A percentile compares a stretch with the other conserved stretches of the same genome.
These are phyloP conservation scores for Anoplopoma fimbria DNA, from an alignment of 2,113 vertebrate genomes.

Conservation along the genomic window DNA sequence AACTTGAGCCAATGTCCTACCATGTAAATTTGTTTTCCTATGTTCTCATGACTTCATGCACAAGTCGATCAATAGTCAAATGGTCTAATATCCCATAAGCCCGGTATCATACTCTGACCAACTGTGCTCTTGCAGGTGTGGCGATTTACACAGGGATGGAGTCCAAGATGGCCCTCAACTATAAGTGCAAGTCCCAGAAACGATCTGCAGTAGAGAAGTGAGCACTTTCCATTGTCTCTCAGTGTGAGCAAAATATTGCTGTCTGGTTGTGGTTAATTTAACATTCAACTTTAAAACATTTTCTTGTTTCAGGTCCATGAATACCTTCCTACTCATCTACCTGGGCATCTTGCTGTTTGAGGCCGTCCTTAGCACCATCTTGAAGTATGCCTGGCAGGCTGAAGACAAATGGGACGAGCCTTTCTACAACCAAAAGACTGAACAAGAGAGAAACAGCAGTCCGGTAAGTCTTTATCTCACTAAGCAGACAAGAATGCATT, in stretches of 20 bases:
- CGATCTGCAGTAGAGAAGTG: constrained; percentile 99
- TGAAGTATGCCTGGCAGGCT: constrained; percentile 96
- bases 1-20: neutral
- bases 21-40: neutral
- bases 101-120: neutral
- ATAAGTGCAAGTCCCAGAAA: constrained; percentile 99
- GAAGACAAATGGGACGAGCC: constrained; percentile 95
- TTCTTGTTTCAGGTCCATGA: constrained; percentile 92
- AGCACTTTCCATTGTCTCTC: constrained; percentile 46
- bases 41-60: neutral
- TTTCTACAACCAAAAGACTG: constrained; percentile 96
- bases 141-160: constrained; percentile 99
- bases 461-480: constrained; percentile 51
- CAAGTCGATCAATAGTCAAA: neutral
- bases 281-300: neutral
- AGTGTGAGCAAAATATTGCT: neutral
- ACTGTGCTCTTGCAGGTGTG: constrained; percentile 86
- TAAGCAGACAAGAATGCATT: constrained; percentile 27
- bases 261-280: neutral
- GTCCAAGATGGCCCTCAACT: constrained; percentile 99
- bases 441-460: constrained; percentile 96
- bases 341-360: constrained; percentile 94
- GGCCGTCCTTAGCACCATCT: constrained; percentile 95
- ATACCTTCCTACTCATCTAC: constrained; percentile 97
- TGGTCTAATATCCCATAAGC: neutral